Percentiles rank a stretch among this genome's conserved stretches.
These are phyloP conservation scores for Miniopterus natalensis DNA, from an alignment of 2,113 vertebrate genomes.

Conservation along the genomic window DNA sequence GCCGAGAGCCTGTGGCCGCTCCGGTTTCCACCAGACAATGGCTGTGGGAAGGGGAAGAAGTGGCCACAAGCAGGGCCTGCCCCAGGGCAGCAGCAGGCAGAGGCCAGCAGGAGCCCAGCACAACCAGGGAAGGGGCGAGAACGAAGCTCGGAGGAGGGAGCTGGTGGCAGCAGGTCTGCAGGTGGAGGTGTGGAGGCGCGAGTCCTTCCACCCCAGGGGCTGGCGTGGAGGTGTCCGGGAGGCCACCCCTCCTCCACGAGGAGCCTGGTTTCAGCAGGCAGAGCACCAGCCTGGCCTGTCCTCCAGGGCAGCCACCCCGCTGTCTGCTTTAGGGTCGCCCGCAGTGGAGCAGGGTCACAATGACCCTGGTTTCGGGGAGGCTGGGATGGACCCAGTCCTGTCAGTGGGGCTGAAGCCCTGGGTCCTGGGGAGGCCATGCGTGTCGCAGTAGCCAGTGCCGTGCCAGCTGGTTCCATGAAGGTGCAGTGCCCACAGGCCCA, in stretches of 20 bases:
- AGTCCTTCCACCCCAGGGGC: neutral
- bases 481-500: constrained; percentile 99
- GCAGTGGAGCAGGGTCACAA: neutral
- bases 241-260: neutral
- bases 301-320: neutral
- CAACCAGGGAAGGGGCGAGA: neutral
- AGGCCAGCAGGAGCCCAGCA: neutral
- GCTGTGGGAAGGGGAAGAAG: neutral
- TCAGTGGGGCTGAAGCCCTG: constrained; percentile 78
- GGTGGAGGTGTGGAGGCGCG: neutral
- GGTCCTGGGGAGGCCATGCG: constrained; percentile 97
- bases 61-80: neutral
- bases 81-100: neutral
- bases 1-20: neutral
- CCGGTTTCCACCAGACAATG: neutral
- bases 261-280: neutral
- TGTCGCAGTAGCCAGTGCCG: constrained; percentile 97
- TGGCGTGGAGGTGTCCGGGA: neutral
- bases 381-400: constrained; percentile 50
- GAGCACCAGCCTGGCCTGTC: neutral
- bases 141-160: neutral
- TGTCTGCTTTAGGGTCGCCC: constrained; percentile 24
- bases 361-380: constrained; percentile 68
- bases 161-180: neutral
- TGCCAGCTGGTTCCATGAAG: constrained; percentile 96